phyloP scores from a whole-genome alignment of 2,888 invertebrate genomes.

The Polietes domitor region DNA sequence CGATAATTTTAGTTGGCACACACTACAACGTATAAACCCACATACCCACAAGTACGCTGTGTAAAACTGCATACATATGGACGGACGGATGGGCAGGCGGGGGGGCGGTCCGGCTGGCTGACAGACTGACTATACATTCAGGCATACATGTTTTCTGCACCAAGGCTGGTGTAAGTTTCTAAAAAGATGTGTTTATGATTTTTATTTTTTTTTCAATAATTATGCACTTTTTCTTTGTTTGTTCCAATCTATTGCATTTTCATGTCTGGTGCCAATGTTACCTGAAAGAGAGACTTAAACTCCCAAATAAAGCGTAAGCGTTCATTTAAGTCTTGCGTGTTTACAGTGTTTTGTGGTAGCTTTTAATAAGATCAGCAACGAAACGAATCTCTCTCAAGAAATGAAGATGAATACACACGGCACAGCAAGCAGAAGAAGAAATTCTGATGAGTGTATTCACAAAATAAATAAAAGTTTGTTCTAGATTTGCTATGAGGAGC shows the following conservation, averaged over 20 bases:
- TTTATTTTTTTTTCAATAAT: slow-evolving; percentile 45
- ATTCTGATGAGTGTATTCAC: slow-evolving; percentile 13
- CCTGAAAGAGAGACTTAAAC: slow-evolving; percentile 36
- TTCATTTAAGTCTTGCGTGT: slow-evolving; percentile 47
- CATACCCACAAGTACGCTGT: slow-evolving; percentile 17
- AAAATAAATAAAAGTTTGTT: slow-evolving; percentile 54
- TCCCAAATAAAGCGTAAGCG: slow-evolving; percentile 23
- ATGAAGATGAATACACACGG: neutral
- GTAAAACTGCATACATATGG: slow-evolving; percentile 4
- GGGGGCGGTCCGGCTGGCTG: too few relatives aligned
- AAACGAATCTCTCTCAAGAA: slow-evolving; percentile 13
- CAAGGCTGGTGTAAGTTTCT: slow-evolving; percentile 13
- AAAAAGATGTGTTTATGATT: slow-evolving; percentile 7
- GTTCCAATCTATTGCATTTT: slow-evolving; percentile 76
- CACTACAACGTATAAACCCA: slow-evolving; percentile 8
- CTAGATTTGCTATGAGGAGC: slow-evolving; percentile 50
- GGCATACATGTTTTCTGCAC: neutral
- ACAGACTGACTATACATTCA: too few relatives aligned
- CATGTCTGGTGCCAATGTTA: slow-evolving; percentile 67
- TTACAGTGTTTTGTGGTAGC: slow-evolving; percentile 43
- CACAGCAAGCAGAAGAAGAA: neutral
- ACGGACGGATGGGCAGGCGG: neutral
- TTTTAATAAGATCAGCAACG: slow-evolving; percentile 21
- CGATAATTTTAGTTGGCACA: neutral
- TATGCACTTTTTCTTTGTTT: slow-evolving; percentile 61